Evolutionary conservation across 2,888 invertebrate genomes (phyloP), one percentile per base, ranked within the genome.

Genomic region (Capitulum mitella): DNA sequence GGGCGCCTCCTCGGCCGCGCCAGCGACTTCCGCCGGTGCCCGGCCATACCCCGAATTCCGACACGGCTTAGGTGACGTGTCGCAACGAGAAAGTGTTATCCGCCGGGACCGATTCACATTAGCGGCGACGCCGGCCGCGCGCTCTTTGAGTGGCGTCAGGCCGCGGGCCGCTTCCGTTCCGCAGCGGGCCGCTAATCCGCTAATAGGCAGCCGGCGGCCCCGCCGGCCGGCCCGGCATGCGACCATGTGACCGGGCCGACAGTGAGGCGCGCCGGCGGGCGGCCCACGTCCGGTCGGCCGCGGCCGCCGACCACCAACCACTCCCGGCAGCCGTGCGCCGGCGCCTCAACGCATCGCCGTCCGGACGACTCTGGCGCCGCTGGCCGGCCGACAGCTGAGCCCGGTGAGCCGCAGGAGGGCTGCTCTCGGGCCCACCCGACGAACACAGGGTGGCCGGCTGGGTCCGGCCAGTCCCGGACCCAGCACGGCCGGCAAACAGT

Each of bases 121-220:
- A 64, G 64, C 34, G 34, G 64, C 34, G 3, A 22, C 19, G 64
- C 19, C 34, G 32, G 34, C 64, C 64, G 64, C 34, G n/a, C 64
- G 64, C 34, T 12, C 64, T 64, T 34, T 32, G 64, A 61, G 54
- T n/a, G 14, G 54, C 26, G 54, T 26, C 29, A 34, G 19, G 34
- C 14, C 19, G 16, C n/a, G 29, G 29, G 61, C 34, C 64, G 64
- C 64, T 64, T 64, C 64, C 64, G 64, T 34, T 19, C 34, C 34
- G 64, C 64, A 29, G 32, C 34, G 34, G 64, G 64, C 34, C 64
- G 34, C 64, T 64, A 64, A 64, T 64, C 64, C 64, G 34, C 16
- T 64, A 58, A 58, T 58, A 29, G n/a, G 58, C 58, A 29, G 58
- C 58, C 58, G n/a, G 29, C 58, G 29, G 58, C 22, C 26, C 26